Evolutionary conservation across 2,888 invertebrate species (phyloP), one percentile per base, ranked within the genome.

Genomic region (Microctonus aethiopoides): DNA sequence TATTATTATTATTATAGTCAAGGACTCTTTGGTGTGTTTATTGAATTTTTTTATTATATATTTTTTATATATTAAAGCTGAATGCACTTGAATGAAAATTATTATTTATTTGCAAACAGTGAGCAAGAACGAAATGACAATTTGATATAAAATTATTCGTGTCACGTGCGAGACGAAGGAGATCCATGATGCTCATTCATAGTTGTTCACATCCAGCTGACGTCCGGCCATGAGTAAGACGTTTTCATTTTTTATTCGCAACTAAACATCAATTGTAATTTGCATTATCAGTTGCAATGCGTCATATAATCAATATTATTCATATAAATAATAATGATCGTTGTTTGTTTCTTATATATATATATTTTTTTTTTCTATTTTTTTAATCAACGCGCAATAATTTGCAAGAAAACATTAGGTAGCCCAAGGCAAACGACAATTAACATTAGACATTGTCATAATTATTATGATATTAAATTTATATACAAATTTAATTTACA

Each of bases 161-260:
- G 73, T 78, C 78, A 79, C 77, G 79, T 67, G 51, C 70, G 67
- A 72, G 77, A 77, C 78, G 75, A 46, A 77, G 69, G 74, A 61
- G 70, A 70, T 65, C 70, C 70, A 72, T 64, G 68, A 70, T 75
- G 64, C 72, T 80, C 81, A 81, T 81, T 81, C 81, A 81, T 79
- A 80, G 76, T 77, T 79, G 70, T 36, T 39, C 32, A 72, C 74
- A 77, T 75, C 75, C 79, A 78, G 74, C 77, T 80, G 81, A 76
- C 77, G 77, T 75, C 65, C 59, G 67, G 71, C 65, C 72, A 73
- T 16, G 60, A 61, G 60, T 61, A 34, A 20, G 34, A 59, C 10
- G n/a, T 59, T 16, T 59, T 59, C 16, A 16, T 46, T 46, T 7
- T 20, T 16, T 46, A 54, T 54, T 54, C 26, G 54, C 22, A 2